Conservation (phyloP, 2,797 vertebrate genomes). For the Cheirogaleus major region DNA sequence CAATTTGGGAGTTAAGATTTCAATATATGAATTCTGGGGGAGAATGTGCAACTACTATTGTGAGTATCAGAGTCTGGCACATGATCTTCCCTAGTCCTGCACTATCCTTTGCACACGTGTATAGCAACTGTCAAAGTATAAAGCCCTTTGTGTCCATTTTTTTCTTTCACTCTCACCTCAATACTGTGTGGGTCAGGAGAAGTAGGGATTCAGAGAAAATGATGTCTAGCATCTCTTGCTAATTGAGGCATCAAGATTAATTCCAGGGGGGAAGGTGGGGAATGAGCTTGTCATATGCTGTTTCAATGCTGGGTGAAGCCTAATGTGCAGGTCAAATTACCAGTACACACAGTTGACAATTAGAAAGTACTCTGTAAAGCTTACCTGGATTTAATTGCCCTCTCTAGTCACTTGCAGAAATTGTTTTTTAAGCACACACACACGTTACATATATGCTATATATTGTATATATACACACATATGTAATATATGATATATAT, state of each 20-base stretch:
- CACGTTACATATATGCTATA: background rate
- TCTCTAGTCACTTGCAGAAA: background rate
- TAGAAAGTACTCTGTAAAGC: background rate
- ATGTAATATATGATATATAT: background rate
- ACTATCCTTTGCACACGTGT: fast-evolving
- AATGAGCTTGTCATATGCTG: background rate
- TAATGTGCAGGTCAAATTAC: background rate
- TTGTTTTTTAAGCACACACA: background rate
- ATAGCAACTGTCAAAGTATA: background rate
- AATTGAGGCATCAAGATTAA: background rate
- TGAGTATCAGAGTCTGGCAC: background rate
- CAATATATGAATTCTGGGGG: background rate
- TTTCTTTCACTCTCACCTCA: too few relatives aligned
- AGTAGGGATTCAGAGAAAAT: background rate
- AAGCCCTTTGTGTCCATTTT: background rate
- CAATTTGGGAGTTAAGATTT: background rate
- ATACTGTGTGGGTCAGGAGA: background rate
- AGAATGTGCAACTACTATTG: background rate
- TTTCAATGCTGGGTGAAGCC: background rate
- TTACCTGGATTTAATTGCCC: background rate
- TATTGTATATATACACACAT: background rate
- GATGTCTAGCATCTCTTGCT: fast-evolving
- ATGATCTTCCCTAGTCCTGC: background rate
- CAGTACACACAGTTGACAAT: background rate
- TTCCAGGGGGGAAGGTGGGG: background rate